phyloP scores from a whole-genome alignment of 2,888 invertebrate species.

The Leuctra nigra region DNA sequence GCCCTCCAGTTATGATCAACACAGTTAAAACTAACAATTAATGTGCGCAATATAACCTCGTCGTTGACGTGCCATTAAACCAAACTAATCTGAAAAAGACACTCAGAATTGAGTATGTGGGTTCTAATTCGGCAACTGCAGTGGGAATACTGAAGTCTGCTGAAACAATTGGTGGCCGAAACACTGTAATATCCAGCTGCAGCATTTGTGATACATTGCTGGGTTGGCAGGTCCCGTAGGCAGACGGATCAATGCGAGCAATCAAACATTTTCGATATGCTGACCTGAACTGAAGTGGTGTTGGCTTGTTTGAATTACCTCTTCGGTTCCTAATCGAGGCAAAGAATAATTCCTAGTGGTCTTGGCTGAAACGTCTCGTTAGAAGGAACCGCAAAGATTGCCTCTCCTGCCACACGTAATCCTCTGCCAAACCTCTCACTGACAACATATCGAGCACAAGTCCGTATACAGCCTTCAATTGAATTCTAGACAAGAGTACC shows the following conservation, averaged over 20 bases:
- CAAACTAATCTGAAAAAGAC: too few relatives aligned
- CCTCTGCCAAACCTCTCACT: not conserved
- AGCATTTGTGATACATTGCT: too few relatives aligned
- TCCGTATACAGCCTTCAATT: constrained; percentile 1
- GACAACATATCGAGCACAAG: constrained; percentile 12
- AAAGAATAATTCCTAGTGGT: constrained; percentile 26
- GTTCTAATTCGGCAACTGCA: too few relatives aligned
- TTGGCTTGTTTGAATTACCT: constrained; percentile 26
- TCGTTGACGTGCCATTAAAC: too few relatives aligned
- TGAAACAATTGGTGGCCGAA: too few relatives aligned
- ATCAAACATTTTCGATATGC: constrained; percentile 9
- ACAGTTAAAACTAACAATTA: too few relatives aligned
- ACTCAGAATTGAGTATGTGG: too few relatives aligned
- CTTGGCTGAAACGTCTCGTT: constrained; percentile 23
- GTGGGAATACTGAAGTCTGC: too few relatives aligned
- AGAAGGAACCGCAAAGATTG: constrained; percentile 8
- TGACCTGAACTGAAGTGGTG: constrained; percentile 18
- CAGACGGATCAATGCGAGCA: constrained; percentile 3
- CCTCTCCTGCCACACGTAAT: not conserved
- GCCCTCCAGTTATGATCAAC: too few relatives aligned
- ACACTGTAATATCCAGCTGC: too few relatives aligned
- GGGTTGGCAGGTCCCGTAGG: not conserved
- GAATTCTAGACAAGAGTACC: not conserved
- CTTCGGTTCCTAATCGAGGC: constrained; percentile 21
- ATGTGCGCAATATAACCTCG: too few relatives aligned